phyloP scores from a whole-genome alignment of 2,113 vertebrate genomes.

The Seriola quinqueradiata region DNA sequence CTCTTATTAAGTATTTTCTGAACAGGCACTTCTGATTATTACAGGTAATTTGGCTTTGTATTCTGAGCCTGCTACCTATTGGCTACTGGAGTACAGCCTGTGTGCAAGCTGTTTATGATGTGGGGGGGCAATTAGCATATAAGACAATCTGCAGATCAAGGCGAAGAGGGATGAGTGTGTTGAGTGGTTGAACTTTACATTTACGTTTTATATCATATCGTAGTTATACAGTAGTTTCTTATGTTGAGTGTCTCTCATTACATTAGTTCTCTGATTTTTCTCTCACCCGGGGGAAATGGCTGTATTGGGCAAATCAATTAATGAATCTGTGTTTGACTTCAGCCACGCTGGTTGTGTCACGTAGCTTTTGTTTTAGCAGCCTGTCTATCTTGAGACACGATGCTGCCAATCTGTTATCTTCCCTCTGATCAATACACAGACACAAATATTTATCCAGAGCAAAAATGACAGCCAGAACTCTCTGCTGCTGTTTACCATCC shows the following conservation, averaged over 20 bases:
- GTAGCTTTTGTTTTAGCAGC: not conserved
- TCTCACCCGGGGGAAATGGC: not conserved
- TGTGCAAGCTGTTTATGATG: not conserved
- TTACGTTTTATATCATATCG: not conserved
- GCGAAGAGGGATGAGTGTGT: not conserved
- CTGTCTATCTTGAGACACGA: not conserved
- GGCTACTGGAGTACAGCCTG: not conserved
- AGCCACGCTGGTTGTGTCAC: not conserved
- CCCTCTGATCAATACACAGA: constrained; percentile 31
- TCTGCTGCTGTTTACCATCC: constrained; percentile 38
- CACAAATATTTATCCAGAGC: constrained; percentile 45
- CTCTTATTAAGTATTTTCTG: not conserved
- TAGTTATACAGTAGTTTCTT: not conserved
- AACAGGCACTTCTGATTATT: constrained; percentile 4
- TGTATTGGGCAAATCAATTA: not conserved
- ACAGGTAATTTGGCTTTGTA: constrained; percentile 11
- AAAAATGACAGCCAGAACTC: constrained; percentile 24
- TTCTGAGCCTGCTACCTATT: not conserved
- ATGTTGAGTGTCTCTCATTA: constrained; percentile 9
- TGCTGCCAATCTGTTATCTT: constrained; percentile 10
- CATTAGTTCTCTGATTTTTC: constrained; percentile 15
- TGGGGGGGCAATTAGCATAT: not conserved
- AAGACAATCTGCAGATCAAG: not conserved
- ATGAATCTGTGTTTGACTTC: constrained; percentile 38
- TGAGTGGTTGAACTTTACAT: constrained; percentile 1